These are phyloP conservation scores for Brienomyrus brachyistius DNA, from an alignment of 2,113 vertebrate species.

Conservation along the genomic window DNA sequence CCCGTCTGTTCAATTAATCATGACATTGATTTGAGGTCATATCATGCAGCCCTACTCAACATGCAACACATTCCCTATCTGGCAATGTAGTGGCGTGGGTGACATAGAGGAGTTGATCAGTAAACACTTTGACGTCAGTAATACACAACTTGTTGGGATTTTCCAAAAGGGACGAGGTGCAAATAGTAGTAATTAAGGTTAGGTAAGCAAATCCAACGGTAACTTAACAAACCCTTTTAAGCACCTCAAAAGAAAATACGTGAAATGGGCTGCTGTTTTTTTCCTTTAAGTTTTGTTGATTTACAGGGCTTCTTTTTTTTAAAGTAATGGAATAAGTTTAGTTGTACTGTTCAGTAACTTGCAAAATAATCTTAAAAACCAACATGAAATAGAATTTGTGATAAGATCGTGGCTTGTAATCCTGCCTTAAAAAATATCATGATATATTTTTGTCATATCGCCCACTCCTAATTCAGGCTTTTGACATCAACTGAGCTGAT, in stretches of 20 bases:
- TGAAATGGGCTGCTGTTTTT: not conserved
- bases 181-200: not conserved
- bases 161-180: not conserved
- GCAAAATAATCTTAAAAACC: not conserved
- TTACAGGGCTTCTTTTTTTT: not conserved
- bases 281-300: not conserved
- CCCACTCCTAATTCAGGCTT: not conserved
- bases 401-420: not conserved
- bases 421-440: not conserved
- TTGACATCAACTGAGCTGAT: not conserved
- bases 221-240: not conserved
- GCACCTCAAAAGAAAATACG: not conserved
- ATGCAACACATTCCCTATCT: not conserved
- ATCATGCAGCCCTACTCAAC: not conserved
- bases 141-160: not conserved
- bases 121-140: not conserved
- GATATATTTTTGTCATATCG: not conserved
- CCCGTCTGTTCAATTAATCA: too few species aligned
- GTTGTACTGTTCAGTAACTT: not conserved
- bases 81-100: not conserved
- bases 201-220: not conserved
- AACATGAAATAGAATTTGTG: not conserved
- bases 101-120: not conserved
- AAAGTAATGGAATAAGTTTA: not conserved
- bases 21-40: too few species aligned